phyloP scores from a whole-genome alignment of 1,140 invertebrate species.

The Calliphora vicina region DNA sequence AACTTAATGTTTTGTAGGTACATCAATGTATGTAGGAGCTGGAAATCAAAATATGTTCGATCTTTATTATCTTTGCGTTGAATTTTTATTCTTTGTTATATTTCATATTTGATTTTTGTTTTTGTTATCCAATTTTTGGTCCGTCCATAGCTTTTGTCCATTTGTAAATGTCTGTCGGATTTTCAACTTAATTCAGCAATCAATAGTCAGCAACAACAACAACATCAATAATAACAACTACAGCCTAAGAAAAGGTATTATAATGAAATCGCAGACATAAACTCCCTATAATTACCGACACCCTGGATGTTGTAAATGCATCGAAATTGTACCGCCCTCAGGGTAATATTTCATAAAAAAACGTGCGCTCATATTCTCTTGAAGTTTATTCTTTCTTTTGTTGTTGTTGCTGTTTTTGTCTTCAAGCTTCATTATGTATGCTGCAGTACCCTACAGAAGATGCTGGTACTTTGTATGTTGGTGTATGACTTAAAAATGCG shows the following conservation, averaged over 20 bases:
- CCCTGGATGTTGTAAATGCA: slow-evolving; percentile 62
- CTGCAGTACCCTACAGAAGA: not conserved
- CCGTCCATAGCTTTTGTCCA: not conserved
- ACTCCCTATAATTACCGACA: slow-evolving; percentile 63
- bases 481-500: too few relatives aligned
- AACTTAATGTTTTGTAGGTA: too few relatives aligned
- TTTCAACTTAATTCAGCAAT: slow-evolving; percentile 44
- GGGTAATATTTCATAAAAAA: slow-evolving; percentile 48
- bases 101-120: too few relatives aligned
- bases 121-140: not conserved
- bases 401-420: not conserved
- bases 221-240: not conserved
- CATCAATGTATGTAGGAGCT: not conserved
- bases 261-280: slow-evolving; percentile 61
- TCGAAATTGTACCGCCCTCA: slow-evolving; percentile 60
- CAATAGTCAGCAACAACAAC: slow-evolving; percentile 35
- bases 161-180: slow-evolving; percentile 14
- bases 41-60: slow-evolving; percentile 14
- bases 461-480: not conserved
- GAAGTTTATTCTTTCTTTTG: not conserved
- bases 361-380: slow-evolving; percentile 36
- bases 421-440: not conserved
- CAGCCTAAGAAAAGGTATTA: slow-evolving; percentile 28
- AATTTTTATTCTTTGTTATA: too few relatives aligned
- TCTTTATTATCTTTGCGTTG: slow-evolving; percentile 30